These are phyloP conservation scores for Promerops cafer DNA, from an alignment of 2,113 vertebrate species.

Conservation along the genomic window DNA sequence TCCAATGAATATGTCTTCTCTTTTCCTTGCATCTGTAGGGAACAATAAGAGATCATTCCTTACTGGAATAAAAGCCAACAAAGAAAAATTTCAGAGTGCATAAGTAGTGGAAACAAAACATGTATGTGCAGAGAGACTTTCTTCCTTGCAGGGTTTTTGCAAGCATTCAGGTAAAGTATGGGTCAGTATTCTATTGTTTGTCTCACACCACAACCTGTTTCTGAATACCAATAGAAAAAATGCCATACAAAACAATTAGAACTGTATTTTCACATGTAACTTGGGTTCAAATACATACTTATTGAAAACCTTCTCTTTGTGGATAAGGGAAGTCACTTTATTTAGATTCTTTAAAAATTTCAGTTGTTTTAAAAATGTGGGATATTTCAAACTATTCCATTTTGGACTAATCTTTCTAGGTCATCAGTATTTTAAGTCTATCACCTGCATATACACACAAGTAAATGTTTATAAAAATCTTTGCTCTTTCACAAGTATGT, in stretches of 20 bases:
- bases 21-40: neutral
- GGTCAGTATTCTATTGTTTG: neutral
- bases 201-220: neutral
- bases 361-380: neutral
- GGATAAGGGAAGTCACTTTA: neutral
- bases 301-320: neutral
- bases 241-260: neutral
- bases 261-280: neutral
- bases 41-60: neutral
- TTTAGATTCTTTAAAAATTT: neutral
- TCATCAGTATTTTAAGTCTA: neutral
- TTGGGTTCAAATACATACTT: neutral
- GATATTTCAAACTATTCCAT: neutral
- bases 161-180: neutral
- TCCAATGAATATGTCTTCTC: neutral
- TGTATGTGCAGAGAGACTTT: neutral
- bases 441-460: neutral
- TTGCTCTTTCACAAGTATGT: neutral
- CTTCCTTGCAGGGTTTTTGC: neutral
- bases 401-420: neutral
- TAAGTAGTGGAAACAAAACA: neutral
- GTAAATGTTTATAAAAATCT: neutral
- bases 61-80: neutral
- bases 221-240: neutral
- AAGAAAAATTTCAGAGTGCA: neutral